Conservation (phyloP, 2,113 vertebrate species). For the Noturus placidus region DNA sequence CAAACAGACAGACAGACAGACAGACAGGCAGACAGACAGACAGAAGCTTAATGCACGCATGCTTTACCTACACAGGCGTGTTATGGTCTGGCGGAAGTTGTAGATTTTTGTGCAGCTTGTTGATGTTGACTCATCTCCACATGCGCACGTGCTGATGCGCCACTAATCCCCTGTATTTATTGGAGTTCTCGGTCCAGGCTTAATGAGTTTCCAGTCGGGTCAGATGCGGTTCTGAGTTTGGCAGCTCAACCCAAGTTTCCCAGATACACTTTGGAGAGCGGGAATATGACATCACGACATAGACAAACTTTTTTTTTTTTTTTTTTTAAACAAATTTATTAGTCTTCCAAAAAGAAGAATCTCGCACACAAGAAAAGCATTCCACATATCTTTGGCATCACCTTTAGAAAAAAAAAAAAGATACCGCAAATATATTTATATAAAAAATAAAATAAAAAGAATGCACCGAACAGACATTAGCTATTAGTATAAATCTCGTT, state of each 20-base stretch:
- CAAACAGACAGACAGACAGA: no score
- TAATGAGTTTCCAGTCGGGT: not conserved
- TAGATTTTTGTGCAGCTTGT: not conserved
- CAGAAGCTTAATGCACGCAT: not conserved
- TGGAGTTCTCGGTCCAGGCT: no score
- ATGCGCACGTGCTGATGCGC: not conserved
- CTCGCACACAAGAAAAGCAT: slow-evolving; percentile 76
- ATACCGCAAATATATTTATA: slow-evolving; percentile 74
- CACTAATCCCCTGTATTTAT: not conserved
- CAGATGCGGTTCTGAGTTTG: not conserved
- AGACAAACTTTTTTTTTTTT: slow-evolving; percentile 34
- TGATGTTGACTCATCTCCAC: not conserved
- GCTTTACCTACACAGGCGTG: not conserved
- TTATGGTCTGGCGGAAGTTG: not conserved
- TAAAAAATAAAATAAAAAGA: no score
- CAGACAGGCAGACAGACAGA: no score
- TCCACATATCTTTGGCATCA: slow-evolving; percentile 91
- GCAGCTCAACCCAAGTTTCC: not conserved
- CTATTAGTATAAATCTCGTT: slow-evolving; percentile 88
- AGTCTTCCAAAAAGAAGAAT: slow-evolving; percentile 90
- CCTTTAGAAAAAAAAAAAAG: slow-evolving; percentile 70
- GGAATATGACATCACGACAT: not conserved
- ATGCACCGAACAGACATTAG: slow-evolving; percentile 86
- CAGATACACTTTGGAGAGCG: not conserved
- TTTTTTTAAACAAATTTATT: slow-evolving; percentile 81